Conservation (phyloP, 92 coral and sea anemone genomes). For the Heliopora coerulea region DNA sequence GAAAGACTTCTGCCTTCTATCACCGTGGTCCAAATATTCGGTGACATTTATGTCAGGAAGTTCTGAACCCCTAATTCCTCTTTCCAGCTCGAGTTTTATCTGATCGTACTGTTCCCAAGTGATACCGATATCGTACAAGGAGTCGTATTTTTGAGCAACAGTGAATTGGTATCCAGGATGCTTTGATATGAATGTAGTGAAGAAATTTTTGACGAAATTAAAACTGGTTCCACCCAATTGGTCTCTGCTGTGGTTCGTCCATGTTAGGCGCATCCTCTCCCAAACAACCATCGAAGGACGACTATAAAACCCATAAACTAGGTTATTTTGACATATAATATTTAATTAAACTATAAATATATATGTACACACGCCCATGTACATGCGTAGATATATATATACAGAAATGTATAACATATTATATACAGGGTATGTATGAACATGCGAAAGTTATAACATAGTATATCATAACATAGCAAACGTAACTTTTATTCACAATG, state of each 20-base stretch:
- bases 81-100: conserved; percentile 55
- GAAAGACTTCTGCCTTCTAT: conserved; percentile 1
- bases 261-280: neutral
- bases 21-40: neutral
- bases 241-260: neutral
- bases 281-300: neutral
- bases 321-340: no score
- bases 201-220: conserved; percentile 30
- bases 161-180: conserved; percentile 44
- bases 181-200: conserved; percentile 42
- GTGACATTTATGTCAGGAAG: conserved; percentile 46
- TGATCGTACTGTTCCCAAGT: conserved; percentile 27
- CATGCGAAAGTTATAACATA: no score
- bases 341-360: no score
- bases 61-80: conserved; percentile 8
- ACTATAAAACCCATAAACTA: neutral
- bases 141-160: conserved; percentile 51
- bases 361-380: no score
- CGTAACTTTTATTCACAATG: no score
- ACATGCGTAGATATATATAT: no score
- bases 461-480: no score
- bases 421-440: no score
- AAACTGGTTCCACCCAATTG: no score
- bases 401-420: no score
- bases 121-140: conserved; percentile 46